Evolutionary conservation across 2,113 vertebrate genomes (phyloP).

Genomic region (Paratilapia polleni): DNA sequence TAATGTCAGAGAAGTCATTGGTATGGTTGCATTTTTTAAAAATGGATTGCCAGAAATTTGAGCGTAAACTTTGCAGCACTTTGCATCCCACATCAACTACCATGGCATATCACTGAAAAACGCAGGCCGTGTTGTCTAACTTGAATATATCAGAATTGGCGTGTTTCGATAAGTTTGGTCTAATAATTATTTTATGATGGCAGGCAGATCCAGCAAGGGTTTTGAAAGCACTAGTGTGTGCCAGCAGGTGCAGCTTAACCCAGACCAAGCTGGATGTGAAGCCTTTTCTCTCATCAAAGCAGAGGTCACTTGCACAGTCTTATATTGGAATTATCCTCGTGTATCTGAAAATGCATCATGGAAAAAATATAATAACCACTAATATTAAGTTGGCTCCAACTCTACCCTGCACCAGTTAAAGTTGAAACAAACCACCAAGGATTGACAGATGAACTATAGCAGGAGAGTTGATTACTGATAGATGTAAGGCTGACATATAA

Average conservation of each 20-base stretch:
- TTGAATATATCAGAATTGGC: background rate
- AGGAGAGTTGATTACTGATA: background rate
- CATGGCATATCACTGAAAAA: background rate
- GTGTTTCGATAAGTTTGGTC: background rate
- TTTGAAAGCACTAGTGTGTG: background rate
- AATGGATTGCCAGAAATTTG: background rate
- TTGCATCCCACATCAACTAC: background rate
- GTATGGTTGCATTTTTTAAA: background rate
- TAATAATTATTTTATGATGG: conserved; percentile 1
- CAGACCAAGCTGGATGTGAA: background rate
- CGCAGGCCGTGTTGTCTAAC: background rate
- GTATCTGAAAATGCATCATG: background rate
- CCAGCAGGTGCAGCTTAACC: background rate
- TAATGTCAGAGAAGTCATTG: background rate
- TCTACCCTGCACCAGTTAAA: background rate
- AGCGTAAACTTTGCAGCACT: background rate
- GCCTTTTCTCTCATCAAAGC: background rate
- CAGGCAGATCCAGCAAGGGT: background rate
- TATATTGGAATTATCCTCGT: background rate
- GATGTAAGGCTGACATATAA: background rate
- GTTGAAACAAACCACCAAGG: background rate
- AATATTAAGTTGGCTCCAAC: background rate
- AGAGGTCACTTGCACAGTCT: background rate
- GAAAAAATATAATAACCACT: fast-evolving
- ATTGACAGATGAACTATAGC: background rate